phyloP scores from a whole-genome alignment of 2,113 vertebrate genomes.

The Lasiurus borealis region DNA sequence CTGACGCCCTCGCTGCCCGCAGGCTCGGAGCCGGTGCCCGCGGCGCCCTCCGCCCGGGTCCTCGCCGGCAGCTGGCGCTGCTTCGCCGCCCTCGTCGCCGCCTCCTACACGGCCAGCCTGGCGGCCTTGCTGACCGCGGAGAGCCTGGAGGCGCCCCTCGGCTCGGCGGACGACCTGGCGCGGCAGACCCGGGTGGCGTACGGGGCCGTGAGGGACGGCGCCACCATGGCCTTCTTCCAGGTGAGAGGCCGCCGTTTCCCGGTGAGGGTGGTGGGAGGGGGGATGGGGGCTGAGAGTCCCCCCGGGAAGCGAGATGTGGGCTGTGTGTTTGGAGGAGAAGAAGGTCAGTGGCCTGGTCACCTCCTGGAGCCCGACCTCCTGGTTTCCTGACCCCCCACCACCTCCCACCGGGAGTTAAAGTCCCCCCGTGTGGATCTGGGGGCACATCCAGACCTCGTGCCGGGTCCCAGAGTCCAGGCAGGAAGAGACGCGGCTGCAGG shows the following conservation, averaged over 20 bases:
- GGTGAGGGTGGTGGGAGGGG: no score
- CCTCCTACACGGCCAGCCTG: constrained; percentile 98
- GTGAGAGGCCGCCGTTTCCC: constrained; percentile 83
- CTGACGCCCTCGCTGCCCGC: constrained; percentile 85
- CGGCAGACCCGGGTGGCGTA: constrained; percentile 99
- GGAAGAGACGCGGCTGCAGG: no score
- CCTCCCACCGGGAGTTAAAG: no score
- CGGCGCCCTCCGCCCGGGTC: constrained; percentile 98
- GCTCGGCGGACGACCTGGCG: constrained; percentile 97
- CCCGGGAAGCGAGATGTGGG: no score
- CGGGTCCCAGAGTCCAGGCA: no score
- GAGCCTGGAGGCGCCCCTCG: constrained; percentile 98
- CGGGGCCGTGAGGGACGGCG: constrained; percentile 96
- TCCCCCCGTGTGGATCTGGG: no score
- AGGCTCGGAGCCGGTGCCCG: constrained; percentile 99
- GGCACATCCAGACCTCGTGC: no score
- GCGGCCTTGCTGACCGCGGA: constrained; percentile 99
- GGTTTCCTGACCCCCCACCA: no score
- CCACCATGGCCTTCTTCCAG: constrained; percentile 99
- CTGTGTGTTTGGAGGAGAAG: no score
- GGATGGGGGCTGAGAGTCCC: no score
- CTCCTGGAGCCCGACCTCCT: no score
- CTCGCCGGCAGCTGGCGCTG: constrained; percentile 99
- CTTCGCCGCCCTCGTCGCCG: constrained; percentile 99
- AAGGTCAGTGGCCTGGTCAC: no score